Percentiles rank a stretch among this genome's conserved stretches.
Evolutionary conservation across 2,113 vertebrate genomes (phyloP).

Genomic region (Chascanopsetta lugubris): DNA sequence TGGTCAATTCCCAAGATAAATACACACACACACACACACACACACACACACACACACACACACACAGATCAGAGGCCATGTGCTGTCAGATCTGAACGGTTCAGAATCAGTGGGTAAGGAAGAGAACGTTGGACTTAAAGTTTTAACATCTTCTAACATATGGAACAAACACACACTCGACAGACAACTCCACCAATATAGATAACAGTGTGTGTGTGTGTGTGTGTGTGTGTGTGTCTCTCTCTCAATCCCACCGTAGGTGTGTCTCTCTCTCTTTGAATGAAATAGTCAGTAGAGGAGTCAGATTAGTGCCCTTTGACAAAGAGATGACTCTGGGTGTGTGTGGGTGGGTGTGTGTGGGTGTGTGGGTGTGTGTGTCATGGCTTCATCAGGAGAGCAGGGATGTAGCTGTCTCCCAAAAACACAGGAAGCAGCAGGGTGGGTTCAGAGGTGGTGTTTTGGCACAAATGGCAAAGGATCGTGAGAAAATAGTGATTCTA

Average conservation of each 20-base stretch:
- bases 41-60: background rate
- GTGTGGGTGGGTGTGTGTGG: conserved; percentile 23
- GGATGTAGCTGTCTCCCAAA: conserved; percentile 47
- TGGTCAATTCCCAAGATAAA: background rate
- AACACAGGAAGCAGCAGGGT: conserved; percentile 66
- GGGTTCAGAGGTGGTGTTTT: conserved; percentile 54
- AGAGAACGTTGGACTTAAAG: no score
- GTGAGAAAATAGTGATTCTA: conserved; percentile 66
- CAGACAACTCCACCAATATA: no score
- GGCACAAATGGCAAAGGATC: conserved; percentile 39
- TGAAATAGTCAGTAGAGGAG: conserved; percentile 20
- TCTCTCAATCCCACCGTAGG: conserved; percentile 4
- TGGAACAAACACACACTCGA: no score
- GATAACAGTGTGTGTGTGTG: conserved; percentile 2
- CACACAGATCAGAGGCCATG: no score
- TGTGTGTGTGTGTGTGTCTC: conserved; percentile 7
- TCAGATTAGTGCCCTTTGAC: conserved; percentile 21
- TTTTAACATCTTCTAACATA: no score
- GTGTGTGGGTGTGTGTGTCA: conserved; percentile 24
- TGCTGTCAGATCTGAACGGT: no score
- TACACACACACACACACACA: conserved; percentile 11
- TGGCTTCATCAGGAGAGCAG: conserved; percentile 33
- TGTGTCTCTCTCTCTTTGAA: conserved; percentile 31
- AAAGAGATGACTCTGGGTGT: conserved; percentile 5
- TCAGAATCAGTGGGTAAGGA: no score